Percentiles rank a stretch among this genome's conserved stretches.
phyloP scores from a whole-genome alignment of 2,888 invertebrate genomes.

The Sinodicranocentrus sp. region DNA sequence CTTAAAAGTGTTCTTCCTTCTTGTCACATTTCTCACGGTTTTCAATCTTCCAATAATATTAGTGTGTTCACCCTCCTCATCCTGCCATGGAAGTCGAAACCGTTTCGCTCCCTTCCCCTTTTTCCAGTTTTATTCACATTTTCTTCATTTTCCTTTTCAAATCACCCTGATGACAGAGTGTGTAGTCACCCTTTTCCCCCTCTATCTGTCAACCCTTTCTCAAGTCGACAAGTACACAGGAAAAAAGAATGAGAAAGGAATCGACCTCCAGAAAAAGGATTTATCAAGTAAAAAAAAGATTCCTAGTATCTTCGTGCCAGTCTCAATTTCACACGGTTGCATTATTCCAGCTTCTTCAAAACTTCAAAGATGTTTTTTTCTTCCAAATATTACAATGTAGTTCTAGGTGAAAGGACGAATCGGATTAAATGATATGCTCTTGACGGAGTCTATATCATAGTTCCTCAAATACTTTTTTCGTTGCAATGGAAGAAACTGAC shows the following conservation, averaged over 20 bases:
- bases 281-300: not conserved
- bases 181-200: constrained; percentile 4
- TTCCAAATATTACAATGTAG: not conserved
- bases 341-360: constrained; percentile 6
- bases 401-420: not conserved
- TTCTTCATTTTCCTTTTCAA: constrained; percentile 16
- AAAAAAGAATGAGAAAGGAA: constrained; percentile 1
- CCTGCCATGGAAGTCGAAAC: not conserved
- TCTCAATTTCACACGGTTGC: not conserved
- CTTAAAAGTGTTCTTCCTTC: not conserved
- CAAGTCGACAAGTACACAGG: not conserved
- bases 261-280: not conserved
- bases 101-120: not conserved
- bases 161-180: constrained; percentile 14
- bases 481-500: too few species aligned
- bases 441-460: too few species aligned
- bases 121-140: not conserved
- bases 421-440: too few species aligned
- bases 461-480: too few species aligned
- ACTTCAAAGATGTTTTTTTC: constrained; percentile 1
- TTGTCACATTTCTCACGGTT: constrained; percentile 19
- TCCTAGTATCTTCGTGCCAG: constrained; percentile 5
- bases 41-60: constrained; percentile 15
- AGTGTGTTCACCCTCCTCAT: constrained; percentile 4
- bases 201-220: constrained; percentile 24